These are phyloP conservation scores for Apocheima hispidaria DNA, from an alignment of 2,888 invertebrate species.

Conservation along the genomic window DNA sequence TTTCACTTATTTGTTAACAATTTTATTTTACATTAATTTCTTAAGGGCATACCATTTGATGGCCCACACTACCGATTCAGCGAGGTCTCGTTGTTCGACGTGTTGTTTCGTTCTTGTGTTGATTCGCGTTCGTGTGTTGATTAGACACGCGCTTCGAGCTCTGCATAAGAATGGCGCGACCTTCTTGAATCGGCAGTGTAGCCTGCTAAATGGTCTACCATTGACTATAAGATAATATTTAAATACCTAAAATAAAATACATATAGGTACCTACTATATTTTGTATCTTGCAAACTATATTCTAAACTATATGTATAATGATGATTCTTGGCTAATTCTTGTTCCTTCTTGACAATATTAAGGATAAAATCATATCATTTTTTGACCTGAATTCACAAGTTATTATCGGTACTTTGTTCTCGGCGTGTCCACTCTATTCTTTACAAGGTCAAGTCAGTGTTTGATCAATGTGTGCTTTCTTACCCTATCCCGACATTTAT, in stretches of 20 bases:
- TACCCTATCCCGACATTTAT: constrained; percentile 69
- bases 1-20: constrained; percentile 38
- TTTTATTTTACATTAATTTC: constrained; percentile 28
- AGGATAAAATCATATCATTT: constrained; percentile 35
- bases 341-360: constrained; percentile 80
- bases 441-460: constrained; percentile 35
- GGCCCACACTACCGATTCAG: too few relatives aligned
- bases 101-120: too few relatives aligned
- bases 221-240: too few relatives aligned
- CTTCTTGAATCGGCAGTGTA: too few relatives aligned
- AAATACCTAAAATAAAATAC: constrained; percentile 17
- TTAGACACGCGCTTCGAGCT: too few relatives aligned
- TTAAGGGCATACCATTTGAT: too few relatives aligned
- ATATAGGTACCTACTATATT: constrained; percentile 40
- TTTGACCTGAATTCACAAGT: constrained; percentile 13
- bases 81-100: too few relatives aligned
- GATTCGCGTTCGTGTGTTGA: too few relatives aligned
- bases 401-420: constrained; percentile 34
- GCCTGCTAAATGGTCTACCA: too few relatives aligned
- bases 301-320: constrained; percentile 44
- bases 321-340: constrained; percentile 65
- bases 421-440: constrained; percentile 40
- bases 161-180: too few relatives aligned
- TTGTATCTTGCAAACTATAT: constrained; percentile 40
- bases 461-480: constrained; percentile 60